These are phyloP conservation scores for Lycia hirtaria DNA, from an alignment of 2,888 invertebrate genomes.

Conservation along the genomic window DNA sequence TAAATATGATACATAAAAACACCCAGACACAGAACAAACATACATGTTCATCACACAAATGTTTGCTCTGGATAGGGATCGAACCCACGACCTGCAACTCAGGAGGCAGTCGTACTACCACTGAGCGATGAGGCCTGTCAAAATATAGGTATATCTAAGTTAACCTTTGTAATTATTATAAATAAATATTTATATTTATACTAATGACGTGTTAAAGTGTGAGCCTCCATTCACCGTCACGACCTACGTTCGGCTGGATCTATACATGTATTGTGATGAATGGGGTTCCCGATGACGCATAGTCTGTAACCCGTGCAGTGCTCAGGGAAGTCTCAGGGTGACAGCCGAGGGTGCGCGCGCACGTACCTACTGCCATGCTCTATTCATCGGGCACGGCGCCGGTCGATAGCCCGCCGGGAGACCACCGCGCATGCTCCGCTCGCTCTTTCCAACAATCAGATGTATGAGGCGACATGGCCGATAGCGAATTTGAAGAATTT, in stretches of 20 bases:
- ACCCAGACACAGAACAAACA: too few species aligned
- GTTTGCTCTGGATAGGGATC: too few species aligned
- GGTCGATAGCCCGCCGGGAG: conserved; percentile 69
- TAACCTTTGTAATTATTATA: too few species aligned
- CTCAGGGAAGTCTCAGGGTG: conserved; percentile 44
- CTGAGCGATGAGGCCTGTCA: too few species aligned
- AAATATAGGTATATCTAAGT: too few species aligned
- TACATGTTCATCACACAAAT: too few species aligned
- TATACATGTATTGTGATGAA: conserved; percentile 35
- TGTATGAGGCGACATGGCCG: conserved; percentile 91
- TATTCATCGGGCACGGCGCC: conserved; percentile 40
- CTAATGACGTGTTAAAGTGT: too few species aligned
- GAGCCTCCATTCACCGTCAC: conserved; percentile 9
- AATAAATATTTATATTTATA: too few species aligned
- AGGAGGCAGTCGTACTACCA: too few species aligned
- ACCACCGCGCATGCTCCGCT: conserved; percentile 68
- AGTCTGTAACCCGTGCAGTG: conserved; percentile 35
- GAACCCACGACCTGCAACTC: too few species aligned
- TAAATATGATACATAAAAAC: too few species aligned
- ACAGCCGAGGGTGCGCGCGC: conserved; percentile 55
- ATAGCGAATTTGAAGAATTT: conserved; percentile 97
- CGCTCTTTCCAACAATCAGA: conserved; percentile 88
- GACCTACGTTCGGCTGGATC: too few species aligned
- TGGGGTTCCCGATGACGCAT: conserved; percentile 67
- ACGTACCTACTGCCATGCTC: conserved; percentile 38